A percentile compares a stretch with the other conserved stretches of the same genome.
Conservation (phyloP, 1,140 invertebrate genomes). For the Stratiolaelaps scimitus region DNA sequence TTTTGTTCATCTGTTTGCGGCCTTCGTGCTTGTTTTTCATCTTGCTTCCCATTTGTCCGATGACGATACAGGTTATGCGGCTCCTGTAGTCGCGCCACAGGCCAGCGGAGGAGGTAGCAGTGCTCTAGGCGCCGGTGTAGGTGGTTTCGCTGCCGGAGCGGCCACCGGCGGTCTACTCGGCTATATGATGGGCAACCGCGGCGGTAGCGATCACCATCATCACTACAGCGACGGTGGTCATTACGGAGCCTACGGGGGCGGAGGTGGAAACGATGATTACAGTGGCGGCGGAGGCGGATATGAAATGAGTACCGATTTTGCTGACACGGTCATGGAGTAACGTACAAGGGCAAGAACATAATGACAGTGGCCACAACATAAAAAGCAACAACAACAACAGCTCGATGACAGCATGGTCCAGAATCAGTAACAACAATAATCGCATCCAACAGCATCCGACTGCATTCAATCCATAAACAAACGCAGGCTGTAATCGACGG, state of each 20-base stretch:
- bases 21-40: too few relatives aligned
- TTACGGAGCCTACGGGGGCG: constrained; percentile 7
- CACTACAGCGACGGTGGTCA: neutral
- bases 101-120: neutral
- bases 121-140: constrained; percentile 15
- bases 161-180: constrained; percentile 22
- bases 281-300: constrained; percentile 22
- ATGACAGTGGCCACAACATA: too few relatives aligned
- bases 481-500: too few relatives aligned
- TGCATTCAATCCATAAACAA: too few relatives aligned
- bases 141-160: constrained; percentile 18
- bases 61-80: neutral
- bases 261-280: neutral
- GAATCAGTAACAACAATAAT: too few relatives aligned
- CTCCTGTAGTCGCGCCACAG: neutral
- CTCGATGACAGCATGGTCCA: too few relatives aligned
- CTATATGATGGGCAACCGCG: constrained; percentile 26
- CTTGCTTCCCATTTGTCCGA: too few relatives aligned
- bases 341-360: too few relatives aligned
- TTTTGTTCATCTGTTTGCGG: too few relatives aligned
- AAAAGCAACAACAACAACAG: too few relatives aligned
- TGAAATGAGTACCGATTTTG: constrained; percentile 21
- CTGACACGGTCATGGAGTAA: constrained; percentile 7
- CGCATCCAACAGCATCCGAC: too few relatives aligned
- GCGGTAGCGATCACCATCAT: constrained; percentile 3